Percentiles rank a stretch among this genome's conserved stretches.
Evolutionary conservation across 2,888 invertebrate species (phyloP).

Genomic region (Agonum fuliginosum): DNA sequence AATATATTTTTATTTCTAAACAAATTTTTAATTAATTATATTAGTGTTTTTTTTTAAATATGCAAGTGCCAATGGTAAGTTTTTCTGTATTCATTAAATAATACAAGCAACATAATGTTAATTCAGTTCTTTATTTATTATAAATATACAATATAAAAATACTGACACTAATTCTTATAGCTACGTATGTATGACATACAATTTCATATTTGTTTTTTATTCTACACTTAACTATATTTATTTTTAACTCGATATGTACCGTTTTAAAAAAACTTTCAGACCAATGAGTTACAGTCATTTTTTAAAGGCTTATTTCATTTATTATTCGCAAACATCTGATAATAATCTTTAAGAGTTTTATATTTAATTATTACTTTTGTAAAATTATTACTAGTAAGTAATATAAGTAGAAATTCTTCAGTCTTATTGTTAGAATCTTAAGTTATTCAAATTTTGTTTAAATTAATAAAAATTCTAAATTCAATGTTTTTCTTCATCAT

Average conservation of each 20-base stretch:
- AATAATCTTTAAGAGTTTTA: background rate
- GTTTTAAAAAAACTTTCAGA: too few species aligned
- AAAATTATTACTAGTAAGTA: conserved; percentile 13
- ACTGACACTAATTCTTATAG: background rate
- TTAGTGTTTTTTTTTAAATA: too few species aligned
- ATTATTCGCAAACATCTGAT: too few species aligned
- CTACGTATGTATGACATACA: conserved; percentile 10
- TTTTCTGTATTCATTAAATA: background rate
- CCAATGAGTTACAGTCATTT: too few species aligned
- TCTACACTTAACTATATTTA: background rate
- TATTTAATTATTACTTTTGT: background rate
- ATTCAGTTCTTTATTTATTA: conserved; percentile 47
- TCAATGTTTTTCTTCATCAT: conserved; percentile 55
- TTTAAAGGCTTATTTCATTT: too few species aligned
- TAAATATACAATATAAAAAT: conserved; percentile 53
- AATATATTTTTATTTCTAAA: conserved; percentile 1
- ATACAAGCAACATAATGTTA: background rate
- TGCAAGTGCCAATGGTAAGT: background rate
- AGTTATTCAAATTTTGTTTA: background rate
- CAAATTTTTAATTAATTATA: too few species aligned
- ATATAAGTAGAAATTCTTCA: conserved; percentile 48
- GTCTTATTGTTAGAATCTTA: conserved; percentile 49
- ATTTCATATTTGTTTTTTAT: background rate
- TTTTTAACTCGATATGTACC: background rate
- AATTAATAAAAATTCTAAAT: background rate